These are phyloP conservation scores for Sitophilus oryzae DNA, from an alignment of 1,140 invertebrate species.

Conservation along the genomic window DNA sequence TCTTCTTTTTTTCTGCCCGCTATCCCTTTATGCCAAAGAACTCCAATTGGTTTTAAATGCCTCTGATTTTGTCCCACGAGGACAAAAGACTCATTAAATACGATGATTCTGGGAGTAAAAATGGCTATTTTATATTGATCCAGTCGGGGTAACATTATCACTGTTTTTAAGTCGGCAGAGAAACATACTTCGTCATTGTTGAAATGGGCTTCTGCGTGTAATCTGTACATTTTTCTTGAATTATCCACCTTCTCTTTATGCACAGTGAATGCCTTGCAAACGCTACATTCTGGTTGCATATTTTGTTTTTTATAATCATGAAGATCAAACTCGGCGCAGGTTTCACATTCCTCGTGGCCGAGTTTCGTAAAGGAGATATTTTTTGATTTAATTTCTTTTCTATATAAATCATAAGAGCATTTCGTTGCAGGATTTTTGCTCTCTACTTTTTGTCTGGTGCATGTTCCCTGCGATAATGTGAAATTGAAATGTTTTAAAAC, in stretches of 20 bases:
- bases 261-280: slow-evolving; percentile 3
- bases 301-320: slow-evolving; percentile 8
- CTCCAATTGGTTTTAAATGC: slow-evolving; percentile 14
- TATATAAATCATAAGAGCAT: slow-evolving; percentile 2
- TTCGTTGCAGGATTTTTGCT: slow-evolving; percentile 1
- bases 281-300: neutral
- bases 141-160: slow-evolving; percentile 23
- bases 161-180: slow-evolving; percentile 9
- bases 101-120: slow-evolving; percentile 10
- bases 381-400: neutral
- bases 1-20: slow-evolving; percentile 30
- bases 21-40: slow-evolving; percentile 32
- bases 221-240: slow-evolving; percentile 7
- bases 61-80: slow-evolving; percentile 5
- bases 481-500: slow-evolving; percentile 6
- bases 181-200: slow-evolving; percentile 13
- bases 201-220: slow-evolving; percentile 5
- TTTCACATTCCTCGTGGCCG: slow-evolving; percentile 12
- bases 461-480: slow-evolving; percentile 16
- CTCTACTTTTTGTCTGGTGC: slow-evolving; percentile 11
- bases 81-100: slow-evolving; percentile 10
- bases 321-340: neutral
- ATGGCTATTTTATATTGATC: slow-evolving; percentile 17
- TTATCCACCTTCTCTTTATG: slow-evolving; percentile 8
- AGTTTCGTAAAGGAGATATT: slow-evolving; percentile 16